A percentile compares a stretch with the other conserved stretches of the same genome.
phyloP scores from a whole-genome alignment of 2,113 vertebrate genomes.

The Nematolebias whitei region DNA sequence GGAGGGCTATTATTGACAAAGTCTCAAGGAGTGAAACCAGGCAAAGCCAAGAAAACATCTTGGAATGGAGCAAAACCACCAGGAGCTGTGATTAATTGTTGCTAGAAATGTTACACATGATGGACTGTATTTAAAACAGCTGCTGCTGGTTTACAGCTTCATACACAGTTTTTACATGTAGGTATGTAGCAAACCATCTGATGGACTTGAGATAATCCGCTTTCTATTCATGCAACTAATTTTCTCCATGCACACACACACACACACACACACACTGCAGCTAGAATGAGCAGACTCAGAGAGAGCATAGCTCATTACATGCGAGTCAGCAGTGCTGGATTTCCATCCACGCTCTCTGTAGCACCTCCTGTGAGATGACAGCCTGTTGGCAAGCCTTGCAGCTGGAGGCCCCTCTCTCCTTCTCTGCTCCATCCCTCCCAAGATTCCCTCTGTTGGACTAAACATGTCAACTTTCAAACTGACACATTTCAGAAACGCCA shows the following conservation, averaged over 20 bases:
- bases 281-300: constrained; percentile 31
- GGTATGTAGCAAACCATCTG: constrained; percentile 2
- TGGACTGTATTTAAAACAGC: constrained; percentile 1
- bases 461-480: constrained; percentile 56
- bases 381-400: constrained; percentile 72
- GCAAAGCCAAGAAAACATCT: constrained; percentile 28
- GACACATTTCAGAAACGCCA: constrained; percentile 48
- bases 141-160: constrained; percentile 19
- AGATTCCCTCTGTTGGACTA: constrained; percentile 72
- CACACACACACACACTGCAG: constrained; percentile 25
- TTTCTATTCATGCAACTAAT: constrained; percentile 20
- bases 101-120: constrained; percentile 1
- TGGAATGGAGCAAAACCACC: constrained; percentile 32
- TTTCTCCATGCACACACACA: constrained; percentile 27
- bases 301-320: constrained; percentile 63
- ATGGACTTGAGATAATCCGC: background rate
- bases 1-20: constrained; percentile 41
- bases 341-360: constrained; percentile 59
- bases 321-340: constrained; percentile 60
- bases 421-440: constrained; percentile 56
- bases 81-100: constrained; percentile 33
- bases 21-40: constrained; percentile 45
- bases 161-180: background rate
- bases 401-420: constrained; percentile 60
- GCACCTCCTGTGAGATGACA: constrained; percentile 74